Evolutionary conservation across 1,140 invertebrate species (phyloP).

Genomic region (Tetraneura akinire): DNA sequence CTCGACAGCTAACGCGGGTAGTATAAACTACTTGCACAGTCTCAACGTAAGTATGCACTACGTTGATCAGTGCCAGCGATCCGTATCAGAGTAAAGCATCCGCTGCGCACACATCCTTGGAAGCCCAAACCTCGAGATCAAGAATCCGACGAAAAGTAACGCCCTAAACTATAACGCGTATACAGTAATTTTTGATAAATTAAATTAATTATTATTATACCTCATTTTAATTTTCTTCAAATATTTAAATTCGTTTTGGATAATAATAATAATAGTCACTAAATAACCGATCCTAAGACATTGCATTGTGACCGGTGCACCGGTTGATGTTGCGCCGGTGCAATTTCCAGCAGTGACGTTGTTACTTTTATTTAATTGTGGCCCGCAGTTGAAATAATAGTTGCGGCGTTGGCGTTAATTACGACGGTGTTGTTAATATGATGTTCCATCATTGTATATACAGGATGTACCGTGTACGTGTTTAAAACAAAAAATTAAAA

Average conservation of each 20-base stretch:
- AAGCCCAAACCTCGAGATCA: slow-evolving; percentile 77
- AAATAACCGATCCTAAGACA: background rate
- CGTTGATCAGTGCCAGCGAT: slow-evolving; percentile 71
- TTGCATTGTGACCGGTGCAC: background rate
- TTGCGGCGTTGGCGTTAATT: background rate
- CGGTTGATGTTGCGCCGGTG: background rate
- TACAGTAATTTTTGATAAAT: too few species aligned
- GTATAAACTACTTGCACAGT: slow-evolving; percentile 69
- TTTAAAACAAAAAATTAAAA: too few species aligned
- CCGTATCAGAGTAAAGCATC: slow-evolving; percentile 81
- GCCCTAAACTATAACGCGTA: slow-evolving; percentile 60
- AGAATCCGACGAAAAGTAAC: slow-evolving; percentile 72
- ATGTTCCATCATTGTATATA: slow-evolving; percentile 7
- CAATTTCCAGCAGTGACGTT: background rate
- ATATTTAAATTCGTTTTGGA: too few species aligned
- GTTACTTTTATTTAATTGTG: background rate
- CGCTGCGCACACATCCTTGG: slow-evolving; percentile 75
- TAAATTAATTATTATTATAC: too few species aligned
- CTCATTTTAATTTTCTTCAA: too few species aligned
- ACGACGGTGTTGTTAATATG: background rate
- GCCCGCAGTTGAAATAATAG: background rate
- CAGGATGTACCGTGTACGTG: too few species aligned
- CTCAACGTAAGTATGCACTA: slow-evolving; percentile 73
- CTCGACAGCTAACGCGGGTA: slow-evolving; percentile 73
- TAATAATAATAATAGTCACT: slow-evolving; percentile 40